Conservation (phyloP, 1,140 invertebrate species). For the Drosophila bipectinata region DNA sequence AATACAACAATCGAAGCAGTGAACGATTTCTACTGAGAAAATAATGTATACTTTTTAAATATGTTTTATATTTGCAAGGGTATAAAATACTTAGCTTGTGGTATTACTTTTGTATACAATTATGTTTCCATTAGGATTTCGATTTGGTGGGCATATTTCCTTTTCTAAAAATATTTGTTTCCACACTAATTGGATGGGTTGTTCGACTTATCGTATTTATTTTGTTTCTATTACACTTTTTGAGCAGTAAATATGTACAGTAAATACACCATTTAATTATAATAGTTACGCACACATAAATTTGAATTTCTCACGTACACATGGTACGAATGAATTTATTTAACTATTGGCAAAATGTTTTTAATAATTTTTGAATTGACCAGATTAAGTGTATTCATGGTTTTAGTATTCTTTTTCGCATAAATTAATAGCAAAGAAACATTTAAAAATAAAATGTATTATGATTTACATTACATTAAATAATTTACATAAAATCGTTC, state of each 20-base stretch:
- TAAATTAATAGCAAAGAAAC: not conserved
- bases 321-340: not conserved
- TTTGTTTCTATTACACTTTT: not conserved
- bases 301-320: no score
- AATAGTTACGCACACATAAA: not conserved
- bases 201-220: not conserved
- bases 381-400: not conserved
- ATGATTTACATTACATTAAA: not conserved
- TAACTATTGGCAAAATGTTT: not conserved
- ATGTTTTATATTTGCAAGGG: no score
- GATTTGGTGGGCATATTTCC: not conserved
- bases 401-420: not conserved
- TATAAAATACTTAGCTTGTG: not conserved
- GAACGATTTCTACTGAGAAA: no score
- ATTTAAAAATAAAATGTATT: not conserved
- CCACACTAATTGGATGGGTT: not conserved
- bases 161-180: not conserved
- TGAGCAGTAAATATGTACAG: slow-evolving; percentile 1
- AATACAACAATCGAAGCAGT: no score
- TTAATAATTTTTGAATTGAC: not conserved
- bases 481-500: not conserved
- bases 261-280: not conserved
- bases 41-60: no score
- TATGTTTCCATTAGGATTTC: not conserved
- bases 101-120: not conserved